Percentiles rank a stretch among this genome's conserved stretches.
phyloP scores from a whole-genome alignment of 2,113 vertebrate genomes.

The Eubucco bourcierii region DNA sequence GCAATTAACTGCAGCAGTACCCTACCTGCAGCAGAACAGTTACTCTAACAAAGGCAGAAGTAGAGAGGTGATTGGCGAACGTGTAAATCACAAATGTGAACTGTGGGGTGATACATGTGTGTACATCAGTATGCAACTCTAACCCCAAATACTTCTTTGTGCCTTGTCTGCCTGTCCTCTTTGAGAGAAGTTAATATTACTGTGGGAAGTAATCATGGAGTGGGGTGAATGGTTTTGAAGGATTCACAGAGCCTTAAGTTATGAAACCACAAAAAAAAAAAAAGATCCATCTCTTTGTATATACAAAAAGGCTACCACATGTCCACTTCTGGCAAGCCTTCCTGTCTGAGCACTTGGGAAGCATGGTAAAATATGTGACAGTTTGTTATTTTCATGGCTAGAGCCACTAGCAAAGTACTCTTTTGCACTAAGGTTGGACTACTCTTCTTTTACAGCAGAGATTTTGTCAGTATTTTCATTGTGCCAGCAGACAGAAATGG shows the following conservation, averaged over 20 bases:
- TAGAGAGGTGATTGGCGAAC: background rate
- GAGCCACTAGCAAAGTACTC: background rate
- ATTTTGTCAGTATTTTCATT: background rate
- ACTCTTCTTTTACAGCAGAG: background rate
- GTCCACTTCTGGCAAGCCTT: background rate
- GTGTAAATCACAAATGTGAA: background rate
- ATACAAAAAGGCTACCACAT: accelerated
- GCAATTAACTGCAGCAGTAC: background rate
- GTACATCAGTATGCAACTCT: background rate
- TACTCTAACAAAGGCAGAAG: background rate
- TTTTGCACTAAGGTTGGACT: background rate
- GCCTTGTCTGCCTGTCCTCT: background rate
- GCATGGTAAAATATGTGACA: background rate
- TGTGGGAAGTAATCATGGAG: background rate
- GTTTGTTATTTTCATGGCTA: background rate
- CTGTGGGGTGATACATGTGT: accelerated
- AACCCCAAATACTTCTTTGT: background rate
- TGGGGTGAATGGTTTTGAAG: background rate
- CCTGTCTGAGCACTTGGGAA: background rate
- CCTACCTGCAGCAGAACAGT: background rate
- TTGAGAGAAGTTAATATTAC: background rate
- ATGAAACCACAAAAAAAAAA: background rate
- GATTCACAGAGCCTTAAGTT: background rate
- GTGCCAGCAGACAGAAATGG: background rate
- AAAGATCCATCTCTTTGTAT: background rate